phyloP scores from a whole-genome alignment of 2,797 vertebrate species.

The Atherinosoma microstoma region DNA sequence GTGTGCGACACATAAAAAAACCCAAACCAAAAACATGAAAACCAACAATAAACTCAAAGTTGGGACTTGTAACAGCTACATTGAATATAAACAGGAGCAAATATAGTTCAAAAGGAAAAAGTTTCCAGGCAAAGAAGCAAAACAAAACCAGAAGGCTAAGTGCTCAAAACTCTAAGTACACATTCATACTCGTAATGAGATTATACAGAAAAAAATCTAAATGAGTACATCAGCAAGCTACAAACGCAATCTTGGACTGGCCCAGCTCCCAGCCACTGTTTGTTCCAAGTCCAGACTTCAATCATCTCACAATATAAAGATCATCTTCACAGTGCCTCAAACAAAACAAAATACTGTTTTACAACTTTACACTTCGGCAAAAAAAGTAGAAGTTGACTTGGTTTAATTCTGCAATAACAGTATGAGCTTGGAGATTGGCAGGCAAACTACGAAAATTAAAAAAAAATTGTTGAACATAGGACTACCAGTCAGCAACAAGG shows the following conservation, averaged over 20 bases:
- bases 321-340: not conserved
- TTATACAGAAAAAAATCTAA: not conserved
- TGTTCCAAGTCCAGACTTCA: not conserved
- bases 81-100: not conserved
- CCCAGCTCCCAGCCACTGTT: not conserved
- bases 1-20: not conserved
- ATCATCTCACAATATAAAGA: not conserved
- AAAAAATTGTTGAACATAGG: too few species aligned
- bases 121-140: not conserved
- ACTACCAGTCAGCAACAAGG: not conserved
- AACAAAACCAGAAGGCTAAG: not conserved
- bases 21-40: too few species aligned
- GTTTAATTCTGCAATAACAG: too few species aligned
- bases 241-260: not conserved
- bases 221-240: not conserved
- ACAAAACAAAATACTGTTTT: too few species aligned
- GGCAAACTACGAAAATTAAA: too few species aligned
- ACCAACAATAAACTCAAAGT: too few species aligned
- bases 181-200: not conserved
- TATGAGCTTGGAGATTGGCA: too few species aligned
- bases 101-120: not conserved
- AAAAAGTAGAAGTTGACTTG: too few species aligned
- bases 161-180: not conserved
- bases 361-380: too few species aligned
- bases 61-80: not conserved